Evolutionary conservation across 92 coral and sea anemone species (phyloP), one percentile per base, ranked within the genome.

Genomic region (Epizoanthus scotinus): DNA sequence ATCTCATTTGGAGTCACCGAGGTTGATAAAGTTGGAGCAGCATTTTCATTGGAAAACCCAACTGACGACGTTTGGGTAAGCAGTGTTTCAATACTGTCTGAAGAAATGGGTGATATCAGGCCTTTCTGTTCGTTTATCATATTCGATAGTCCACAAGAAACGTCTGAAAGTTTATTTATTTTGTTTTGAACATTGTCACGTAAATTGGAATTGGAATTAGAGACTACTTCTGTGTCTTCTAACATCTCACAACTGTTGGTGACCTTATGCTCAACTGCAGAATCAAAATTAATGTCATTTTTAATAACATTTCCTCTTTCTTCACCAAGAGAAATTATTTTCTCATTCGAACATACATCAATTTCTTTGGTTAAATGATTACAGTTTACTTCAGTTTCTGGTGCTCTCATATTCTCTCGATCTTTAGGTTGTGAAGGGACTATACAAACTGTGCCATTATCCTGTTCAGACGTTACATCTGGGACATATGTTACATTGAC

Each of bases 391-490:
- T 25, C 34, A 12, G 50, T 63, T 13, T 40, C 63, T 75, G 17
- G 31, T 9, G 50, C 62, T 18, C 6, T 73, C 10, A 5, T 63
- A 75, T 10, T 75, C 55, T 0, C 56, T 17, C 6, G 50, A 75
- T 75, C 40, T 22, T 34, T 44, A 5, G 20, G 56, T n/a, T 13
- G 12, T 5, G 40, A 0, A 18, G 36, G 64, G 56, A 56, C 36
- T 29, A 10, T 17, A 56, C 26, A 31, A 56, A 19, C 9, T 47
- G 50, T 31, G 19, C 19, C 31, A 55, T 73, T 47, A 8, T 73
- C 81, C 29, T 21, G 26, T 75, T 58, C 53, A 14, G 21, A 38
- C 24, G 57, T 19, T 59, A 38, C 26, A 58, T 75, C 62, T n/a
- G 27, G 12, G 20, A 75, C 22, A 22, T 58, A 34, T 60, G 47